Evolutionary conservation across 1,140 invertebrate genomes (phyloP).

Genomic region (Tetragonula clypearis): DNA sequence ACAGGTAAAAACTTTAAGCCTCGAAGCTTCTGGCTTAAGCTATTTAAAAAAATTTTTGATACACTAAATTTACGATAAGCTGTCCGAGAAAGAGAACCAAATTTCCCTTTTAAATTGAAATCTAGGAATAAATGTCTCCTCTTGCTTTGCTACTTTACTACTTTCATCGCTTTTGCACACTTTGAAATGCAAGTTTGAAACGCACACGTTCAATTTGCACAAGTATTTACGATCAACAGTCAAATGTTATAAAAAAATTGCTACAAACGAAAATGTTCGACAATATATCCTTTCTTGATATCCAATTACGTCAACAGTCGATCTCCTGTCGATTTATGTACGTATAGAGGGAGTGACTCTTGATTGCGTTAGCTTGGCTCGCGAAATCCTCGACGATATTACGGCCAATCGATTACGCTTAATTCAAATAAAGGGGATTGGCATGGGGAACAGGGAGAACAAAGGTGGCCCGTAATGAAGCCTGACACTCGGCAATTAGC

Average conservation of each 20-base stretch:
- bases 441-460: background rate
- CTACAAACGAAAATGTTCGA: background rate
- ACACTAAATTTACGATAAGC: too few species aligned
- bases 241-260: background rate
- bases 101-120: too few species aligned
- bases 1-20: too few species aligned
- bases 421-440: slow-evolving; percentile 42
- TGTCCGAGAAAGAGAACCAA: too few species aligned
- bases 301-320: background rate
- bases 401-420: slow-evolving; percentile 35
- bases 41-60: too few species aligned
- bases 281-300: background rate
- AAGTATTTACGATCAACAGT: too few species aligned
- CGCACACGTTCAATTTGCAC: too few species aligned
- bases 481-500: slow-evolving; percentile 43
- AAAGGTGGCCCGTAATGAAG: slow-evolving; percentile 46
- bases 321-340: background rate
- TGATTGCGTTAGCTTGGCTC: slow-evolving; percentile 17
- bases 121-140: too few species aligned
- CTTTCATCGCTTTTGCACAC: too few species aligned
- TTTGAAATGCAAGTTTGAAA: too few species aligned
- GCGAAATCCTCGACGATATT: slow-evolving; percentile 31
- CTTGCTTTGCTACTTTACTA: too few species aligned
- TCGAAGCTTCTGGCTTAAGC: too few species aligned
- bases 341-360: background rate